phyloP scores from a whole-genome alignment of 2,888 invertebrate species.

The Thalpophila matura region DNA sequence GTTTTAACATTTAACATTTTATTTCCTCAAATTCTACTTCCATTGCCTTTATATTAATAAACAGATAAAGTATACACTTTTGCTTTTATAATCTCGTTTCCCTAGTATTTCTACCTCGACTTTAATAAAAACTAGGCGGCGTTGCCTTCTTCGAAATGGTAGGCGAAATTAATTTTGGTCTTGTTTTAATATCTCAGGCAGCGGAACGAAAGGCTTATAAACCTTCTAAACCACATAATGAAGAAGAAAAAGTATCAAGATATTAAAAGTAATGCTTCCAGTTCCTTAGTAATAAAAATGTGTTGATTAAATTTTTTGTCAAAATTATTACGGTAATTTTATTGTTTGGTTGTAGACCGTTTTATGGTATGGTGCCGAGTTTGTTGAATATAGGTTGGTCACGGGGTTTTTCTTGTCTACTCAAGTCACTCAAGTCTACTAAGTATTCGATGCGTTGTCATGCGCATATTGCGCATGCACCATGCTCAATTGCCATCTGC shows the following conservation, averaged over 20 bases:
- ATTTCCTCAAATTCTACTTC: neutral
- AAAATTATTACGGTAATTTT: slow-evolving; percentile 40
- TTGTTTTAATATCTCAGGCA: slow-evolving; percentile 76
- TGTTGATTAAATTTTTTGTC: slow-evolving; percentile 52
- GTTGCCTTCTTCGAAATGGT: slow-evolving; percentile 62
- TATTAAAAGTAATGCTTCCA: slow-evolving; percentile 54
- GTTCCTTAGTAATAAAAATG: slow-evolving; percentile 49
- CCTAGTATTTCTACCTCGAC: slow-evolving; percentile 43
- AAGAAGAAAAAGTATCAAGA: slow-evolving; percentile 50
- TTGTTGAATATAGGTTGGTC: slow-evolving; percentile 7
- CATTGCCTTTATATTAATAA: slow-evolving; percentile 21
- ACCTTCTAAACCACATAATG: slow-evolving; percentile 56
- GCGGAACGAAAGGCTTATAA: slow-evolving; percentile 68
- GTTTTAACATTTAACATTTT: too few relatives aligned
- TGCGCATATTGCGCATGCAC: too few relatives aligned
- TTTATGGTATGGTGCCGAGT: slow-evolving; percentile 5
- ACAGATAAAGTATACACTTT: slow-evolving; percentile 25
- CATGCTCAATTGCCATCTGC: too few relatives aligned
- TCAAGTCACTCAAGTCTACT: too few relatives aligned
- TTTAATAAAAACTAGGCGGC: slow-evolving; percentile 65
- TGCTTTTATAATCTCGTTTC: slow-evolving; percentile 28
- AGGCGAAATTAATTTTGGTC: slow-evolving; percentile 72
- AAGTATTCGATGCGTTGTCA: too few relatives aligned
- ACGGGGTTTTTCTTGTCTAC: too few relatives aligned
- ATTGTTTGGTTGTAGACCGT: slow-evolving; percentile 18